Evolutionary conservation across 1,140 invertebrate genomes (phyloP), one percentile per base, ranked within the genome.

Genomic region (Cyphomyrmex costatus): DNA sequence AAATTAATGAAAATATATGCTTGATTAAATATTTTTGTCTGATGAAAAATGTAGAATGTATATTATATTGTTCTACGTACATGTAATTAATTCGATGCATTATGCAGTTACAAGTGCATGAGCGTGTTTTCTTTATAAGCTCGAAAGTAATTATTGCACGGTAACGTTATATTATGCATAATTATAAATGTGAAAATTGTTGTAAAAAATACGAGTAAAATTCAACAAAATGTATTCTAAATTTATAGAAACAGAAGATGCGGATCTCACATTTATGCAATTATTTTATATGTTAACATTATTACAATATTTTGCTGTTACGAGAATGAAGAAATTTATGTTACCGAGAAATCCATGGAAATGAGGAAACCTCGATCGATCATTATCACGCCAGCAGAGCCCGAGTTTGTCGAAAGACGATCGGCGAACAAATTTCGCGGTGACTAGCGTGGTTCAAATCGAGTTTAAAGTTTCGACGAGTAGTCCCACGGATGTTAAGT

Each of bases 401-500:
- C n/a, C 53, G 70, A 74, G 68, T 86, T 89, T 60, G 76, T 49
- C 60, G 58, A 88, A 84, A 56, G 82, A 68, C 63, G 65, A 77
- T 86, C 24, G 53, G 49, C 42, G 71, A 85, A 83, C 80, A 78
- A 90, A 85, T 90, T 87, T 73, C 86, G 58, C 63, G 89, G 76
- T 85, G 88, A 89, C 63, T 83, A 61, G 27, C 80, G 36, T 60
- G 42, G 30, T 56, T 74, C 73, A 86, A 89, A 89, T 90, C 89
- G 86, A 89, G 89, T 90, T 90, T 90, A 89, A 90, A 90, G 88
- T 90, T 90, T 90, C 86, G 86, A 90, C 88, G 89, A 89, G 89
- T 89, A 86, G 56, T 89, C 80, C 80, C 88, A 87, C 77, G 89
- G 88, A 90, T 87, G 88, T 90, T 89, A 82, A 90, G 80, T 77